These are phyloP conservation scores for Rhyacophila evoluta DNA, from an alignment of 2,888 invertebrate genomes.

Conservation along the genomic window DNA sequence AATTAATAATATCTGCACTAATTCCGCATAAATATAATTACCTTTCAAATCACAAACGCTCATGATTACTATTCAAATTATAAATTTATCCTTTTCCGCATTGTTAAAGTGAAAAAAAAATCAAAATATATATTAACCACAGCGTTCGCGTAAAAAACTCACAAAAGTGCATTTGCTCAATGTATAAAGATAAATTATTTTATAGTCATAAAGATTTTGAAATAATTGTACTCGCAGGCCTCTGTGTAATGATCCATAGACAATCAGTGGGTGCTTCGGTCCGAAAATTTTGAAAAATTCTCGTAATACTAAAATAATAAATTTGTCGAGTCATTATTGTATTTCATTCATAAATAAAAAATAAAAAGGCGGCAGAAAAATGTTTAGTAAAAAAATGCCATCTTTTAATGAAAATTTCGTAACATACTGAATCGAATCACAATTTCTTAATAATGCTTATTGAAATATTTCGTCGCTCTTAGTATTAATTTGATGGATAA, in stretches of 20 bases:
- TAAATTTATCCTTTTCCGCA: not conserved
- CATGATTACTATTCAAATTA: not conserved
- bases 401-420: not conserved
- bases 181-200: not conserved
- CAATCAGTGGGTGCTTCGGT: not conserved
- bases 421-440: not conserved
- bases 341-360: not conserved
- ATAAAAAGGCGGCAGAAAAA: not conserved
- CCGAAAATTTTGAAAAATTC: not conserved
- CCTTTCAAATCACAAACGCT: not conserved
- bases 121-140: not conserved
- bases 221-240: not conserved
- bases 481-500: too few species aligned
- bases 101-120: not conserved
- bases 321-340: not conserved
- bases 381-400: not conserved
- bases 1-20: not conserved
- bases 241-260: not conserved
- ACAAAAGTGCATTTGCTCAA: conserved; percentile 1
- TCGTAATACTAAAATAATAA: not conserved
- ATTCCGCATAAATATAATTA: not conserved
- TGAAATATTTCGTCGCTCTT: too few species aligned
- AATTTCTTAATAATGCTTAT: too few species aligned
- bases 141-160: not conserved
- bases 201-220: not conserved